Evolutionary conservation across 2,888 invertebrate genomes (phyloP).

Genomic region (Peribatodes rhomboidaria): DNA sequence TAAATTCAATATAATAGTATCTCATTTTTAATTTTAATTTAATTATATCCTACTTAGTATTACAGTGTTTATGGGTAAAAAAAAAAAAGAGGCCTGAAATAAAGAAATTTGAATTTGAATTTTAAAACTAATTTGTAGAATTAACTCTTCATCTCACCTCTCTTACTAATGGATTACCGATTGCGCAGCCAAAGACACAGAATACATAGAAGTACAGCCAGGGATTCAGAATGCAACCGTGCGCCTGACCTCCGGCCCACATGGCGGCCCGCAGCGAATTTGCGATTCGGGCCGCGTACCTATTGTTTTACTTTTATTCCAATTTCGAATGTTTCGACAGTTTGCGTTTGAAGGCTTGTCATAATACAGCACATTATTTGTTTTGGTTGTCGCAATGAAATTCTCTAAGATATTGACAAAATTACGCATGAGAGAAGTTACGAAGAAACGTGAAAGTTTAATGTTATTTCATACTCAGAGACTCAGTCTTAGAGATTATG

Average conservation of each 20-base stretch:
- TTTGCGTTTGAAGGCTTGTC: constrained; percentile 49
- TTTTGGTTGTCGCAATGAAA: constrained; percentile 1
- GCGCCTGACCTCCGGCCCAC: constrained; percentile 82
- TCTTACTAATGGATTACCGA: constrained; percentile 32
- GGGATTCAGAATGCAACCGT: constrained; percentile 63
- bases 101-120: neutral
- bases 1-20: too few species aligned
- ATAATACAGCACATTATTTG: constrained; percentile 29
- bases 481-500: too few species aligned
- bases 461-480: too few species aligned
- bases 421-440: too few species aligned
- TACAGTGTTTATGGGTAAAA: too few species aligned
- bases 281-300: constrained; percentile 79
- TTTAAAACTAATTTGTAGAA: neutral
- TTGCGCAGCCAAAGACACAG: constrained; percentile 35
- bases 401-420: too few species aligned
- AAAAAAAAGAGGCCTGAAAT: too few species aligned
- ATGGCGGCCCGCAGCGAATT: constrained; percentile 80
- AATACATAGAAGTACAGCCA: constrained; percentile 1
- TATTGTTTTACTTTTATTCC: constrained; percentile 82
- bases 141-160: constrained; percentile 15
- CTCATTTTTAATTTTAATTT: too few species aligned
- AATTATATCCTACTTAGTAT: too few species aligned
- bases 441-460: too few species aligned
- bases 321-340: constrained; percentile 62